phyloP scores from a whole-genome alignment of 2,888 invertebrate genomes.

The Halocaridina rubra region DNA sequence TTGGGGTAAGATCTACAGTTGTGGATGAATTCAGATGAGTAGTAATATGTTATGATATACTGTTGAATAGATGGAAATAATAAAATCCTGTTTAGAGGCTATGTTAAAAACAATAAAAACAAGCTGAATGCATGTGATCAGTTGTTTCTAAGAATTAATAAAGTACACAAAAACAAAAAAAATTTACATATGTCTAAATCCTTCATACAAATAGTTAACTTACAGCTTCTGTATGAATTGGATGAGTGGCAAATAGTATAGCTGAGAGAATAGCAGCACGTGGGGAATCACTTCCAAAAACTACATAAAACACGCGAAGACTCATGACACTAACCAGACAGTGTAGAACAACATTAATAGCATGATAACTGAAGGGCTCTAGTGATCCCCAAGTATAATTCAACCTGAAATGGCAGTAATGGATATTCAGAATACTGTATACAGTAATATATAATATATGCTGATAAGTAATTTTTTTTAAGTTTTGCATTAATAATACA shows the following conservation, averaged over 20 bases:
- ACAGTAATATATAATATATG: no score
- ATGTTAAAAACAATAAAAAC: no score
- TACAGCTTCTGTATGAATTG: slow-evolving; percentile 91
- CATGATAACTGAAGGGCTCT: slow-evolving; percentile 75
- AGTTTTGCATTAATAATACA: no score
- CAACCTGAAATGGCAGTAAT: slow-evolving; percentile 32
- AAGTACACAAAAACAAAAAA: neutral
- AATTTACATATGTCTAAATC: neutral
- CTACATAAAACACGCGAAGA: slow-evolving; percentile 65
- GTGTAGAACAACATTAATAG: slow-evolving; percentile 82
- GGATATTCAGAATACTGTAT: no score
- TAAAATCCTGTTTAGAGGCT: no score
- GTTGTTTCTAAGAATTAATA: no score
- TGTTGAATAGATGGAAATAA: no score
- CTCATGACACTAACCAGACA: slow-evolving; percentile 66
- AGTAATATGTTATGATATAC: no score
- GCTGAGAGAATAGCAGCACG: slow-evolving; percentile 75
- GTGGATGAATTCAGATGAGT: no score
- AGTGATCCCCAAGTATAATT: slow-evolving; percentile 74
- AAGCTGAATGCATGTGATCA: no score
- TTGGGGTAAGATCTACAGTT: no score
- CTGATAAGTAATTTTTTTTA: no score
- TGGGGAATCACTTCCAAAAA: slow-evolving; percentile 45
- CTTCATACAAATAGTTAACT: neutral
- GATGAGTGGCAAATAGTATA: slow-evolving; percentile 88